phyloP scores from a whole-genome alignment of 1,140 invertebrate genomes.

The Diachasmimorpha longicaudata region DNA sequence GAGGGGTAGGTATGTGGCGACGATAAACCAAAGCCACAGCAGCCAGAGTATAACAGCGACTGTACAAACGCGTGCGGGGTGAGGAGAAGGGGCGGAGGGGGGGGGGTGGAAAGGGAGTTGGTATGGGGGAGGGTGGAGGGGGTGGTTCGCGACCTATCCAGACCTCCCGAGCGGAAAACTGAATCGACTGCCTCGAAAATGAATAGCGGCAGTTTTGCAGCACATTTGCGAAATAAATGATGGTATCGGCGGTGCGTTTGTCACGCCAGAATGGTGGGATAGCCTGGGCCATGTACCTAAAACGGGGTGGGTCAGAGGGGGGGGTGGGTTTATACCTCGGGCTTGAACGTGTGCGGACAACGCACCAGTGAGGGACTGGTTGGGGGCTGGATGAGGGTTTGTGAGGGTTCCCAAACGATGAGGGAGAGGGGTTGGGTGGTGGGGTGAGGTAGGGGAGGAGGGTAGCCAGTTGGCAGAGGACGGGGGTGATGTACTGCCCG shows the following conservation, averaged over 20 bases:
- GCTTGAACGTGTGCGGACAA: constrained; percentile 3
- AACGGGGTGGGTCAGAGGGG: not conserved
- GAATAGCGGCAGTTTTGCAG: constrained; percentile 64
- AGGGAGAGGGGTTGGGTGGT: not conserved
- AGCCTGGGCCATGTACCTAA: constrained; percentile 31
- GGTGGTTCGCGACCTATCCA: constrained; percentile 29
- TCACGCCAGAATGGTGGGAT: constrained; percentile 52
- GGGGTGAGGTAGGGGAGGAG: constrained; percentile 31
- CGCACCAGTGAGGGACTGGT: not conserved
- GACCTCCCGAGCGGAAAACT: constrained; percentile 56
- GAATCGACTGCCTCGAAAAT: constrained; percentile 62
- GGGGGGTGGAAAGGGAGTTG: no score
- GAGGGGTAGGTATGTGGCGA: not conserved
- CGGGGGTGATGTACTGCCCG: constrained; percentile 60
- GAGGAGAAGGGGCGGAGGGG: constrained; percentile 23
- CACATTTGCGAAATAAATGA: constrained; percentile 65
- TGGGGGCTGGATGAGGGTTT: not conserved
- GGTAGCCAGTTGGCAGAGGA: constrained; percentile 32
- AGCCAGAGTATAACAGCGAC: not conserved
- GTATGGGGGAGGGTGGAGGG: constrained; percentile 24
- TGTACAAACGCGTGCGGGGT: constrained; percentile 6
- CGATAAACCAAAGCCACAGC: constrained; percentile 33
- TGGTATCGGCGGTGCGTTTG: constrained; percentile 63
- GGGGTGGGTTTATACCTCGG: not conserved
- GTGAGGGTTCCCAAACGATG: not conserved